Evolutionary conservation across 2,113 vertebrate species (phyloP).

Genomic region (Stegostoma tigrinum): DNA sequence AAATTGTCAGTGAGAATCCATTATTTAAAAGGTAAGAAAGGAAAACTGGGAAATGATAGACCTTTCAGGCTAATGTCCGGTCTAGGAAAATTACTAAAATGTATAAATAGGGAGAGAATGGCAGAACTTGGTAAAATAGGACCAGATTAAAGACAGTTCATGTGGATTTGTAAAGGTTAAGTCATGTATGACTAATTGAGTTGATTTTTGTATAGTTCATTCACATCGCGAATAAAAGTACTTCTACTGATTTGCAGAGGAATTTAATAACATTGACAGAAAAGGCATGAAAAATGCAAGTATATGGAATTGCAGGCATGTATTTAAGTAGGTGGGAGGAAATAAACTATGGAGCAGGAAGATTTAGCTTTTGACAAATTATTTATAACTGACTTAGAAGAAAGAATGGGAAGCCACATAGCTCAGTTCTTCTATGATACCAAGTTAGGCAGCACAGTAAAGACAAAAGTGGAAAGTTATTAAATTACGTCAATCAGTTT

Average conservation of each 20-base stretch:
- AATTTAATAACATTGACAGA: neutral
- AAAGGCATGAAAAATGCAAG: neutral
- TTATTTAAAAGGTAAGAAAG: neutral
- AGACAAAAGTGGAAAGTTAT: too few species aligned
- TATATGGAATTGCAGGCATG: neutral
- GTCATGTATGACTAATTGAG: neutral
- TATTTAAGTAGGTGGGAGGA: neutral
- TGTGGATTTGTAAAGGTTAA: neutral
- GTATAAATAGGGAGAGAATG: neutral
- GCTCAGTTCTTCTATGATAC: too few species aligned
- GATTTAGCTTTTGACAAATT: neutral
- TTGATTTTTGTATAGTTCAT: neutral
- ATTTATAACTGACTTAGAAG: too few species aligned
- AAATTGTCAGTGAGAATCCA: neutral
- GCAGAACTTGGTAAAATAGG: neutral
- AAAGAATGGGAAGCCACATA: too few species aligned
- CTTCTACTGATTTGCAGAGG: neutral
- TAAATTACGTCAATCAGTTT: too few species aligned
- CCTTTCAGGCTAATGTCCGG: neutral
- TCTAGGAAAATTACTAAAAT: neutral
- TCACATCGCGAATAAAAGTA: neutral
- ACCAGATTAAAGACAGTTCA: neutral
- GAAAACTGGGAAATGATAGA: neutral
- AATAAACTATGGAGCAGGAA: neutral
- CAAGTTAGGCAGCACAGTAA: too few species aligned